A percentile compares a stretch with the other conserved stretches of the same genome.
phyloP scores from a whole-genome alignment of 2,888 invertebrate species.

The Meliscaeva auricollis region DNA sequence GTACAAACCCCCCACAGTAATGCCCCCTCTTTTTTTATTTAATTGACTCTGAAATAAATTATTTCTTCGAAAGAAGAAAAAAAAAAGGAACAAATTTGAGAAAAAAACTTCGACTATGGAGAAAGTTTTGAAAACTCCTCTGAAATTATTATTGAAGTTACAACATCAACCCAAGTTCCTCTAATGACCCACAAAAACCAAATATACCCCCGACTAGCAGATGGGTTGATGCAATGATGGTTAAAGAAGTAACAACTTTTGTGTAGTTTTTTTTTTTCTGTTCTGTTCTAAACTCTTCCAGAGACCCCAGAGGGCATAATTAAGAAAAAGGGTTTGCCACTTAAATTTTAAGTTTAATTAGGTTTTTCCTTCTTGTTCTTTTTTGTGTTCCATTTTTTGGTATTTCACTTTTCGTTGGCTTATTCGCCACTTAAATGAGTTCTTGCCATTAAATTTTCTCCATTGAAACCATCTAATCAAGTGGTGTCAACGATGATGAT shows the following conservation, averaged over 20 bases:
- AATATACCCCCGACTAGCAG: not conserved
- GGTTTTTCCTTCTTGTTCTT: constrained; percentile 35
- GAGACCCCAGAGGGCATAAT: constrained; percentile 53
- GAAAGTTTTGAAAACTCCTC: constrained; percentile 58
- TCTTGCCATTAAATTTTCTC: constrained; percentile 20
- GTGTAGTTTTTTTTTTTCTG: constrained; percentile 1
- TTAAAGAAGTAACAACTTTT: constrained; percentile 20
- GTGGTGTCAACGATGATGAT: constrained; percentile 42
- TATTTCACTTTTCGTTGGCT: constrained; percentile 19
- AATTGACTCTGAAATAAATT: constrained; percentile 69
- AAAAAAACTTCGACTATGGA: constrained; percentile 52
- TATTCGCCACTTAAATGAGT: constrained; percentile 29
- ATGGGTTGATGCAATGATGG: constrained; percentile 18
- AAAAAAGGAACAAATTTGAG: not conserved
- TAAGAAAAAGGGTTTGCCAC: constrained; percentile 73
- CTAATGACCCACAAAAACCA: constrained; percentile 66
- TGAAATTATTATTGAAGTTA: constrained; percentile 34
- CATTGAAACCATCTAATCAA: constrained; percentile 61
- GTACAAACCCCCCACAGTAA: not conserved
- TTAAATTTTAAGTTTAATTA: constrained; percentile 72
- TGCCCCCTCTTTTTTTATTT: constrained; percentile 31
- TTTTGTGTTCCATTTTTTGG: constrained; percentile 17
- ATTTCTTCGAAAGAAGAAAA: constrained; percentile 28
- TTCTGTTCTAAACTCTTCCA: not conserved
- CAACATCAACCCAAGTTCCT: constrained; percentile 43